A percentile compares a stretch with the other conserved stretches of the same genome.
phyloP scores from a whole-genome alignment of 2,888 invertebrate genomes.

The Lysandra coridon region DNA sequence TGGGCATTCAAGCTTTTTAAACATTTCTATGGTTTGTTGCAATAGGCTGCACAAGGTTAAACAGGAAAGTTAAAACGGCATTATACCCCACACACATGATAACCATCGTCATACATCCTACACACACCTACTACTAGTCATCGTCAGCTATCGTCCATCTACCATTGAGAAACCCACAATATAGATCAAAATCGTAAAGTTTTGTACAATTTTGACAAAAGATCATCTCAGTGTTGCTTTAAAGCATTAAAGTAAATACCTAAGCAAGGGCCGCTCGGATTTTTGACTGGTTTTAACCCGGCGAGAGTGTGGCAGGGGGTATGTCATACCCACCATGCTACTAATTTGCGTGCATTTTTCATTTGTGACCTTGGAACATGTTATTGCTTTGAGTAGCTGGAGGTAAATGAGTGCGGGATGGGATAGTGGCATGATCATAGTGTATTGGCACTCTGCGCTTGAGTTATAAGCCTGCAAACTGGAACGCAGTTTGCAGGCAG shows the following conservation, averaged over 20 bases:
- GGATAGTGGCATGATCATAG: no score
- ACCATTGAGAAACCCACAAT: slow-evolving; percentile 33
- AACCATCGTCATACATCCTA: slow-evolving; percentile 20
- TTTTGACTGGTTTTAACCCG: no score
- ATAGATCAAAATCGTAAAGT: background rate
- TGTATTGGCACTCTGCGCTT: no score
- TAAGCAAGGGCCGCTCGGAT: slow-evolving; percentile 2
- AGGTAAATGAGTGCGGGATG: no score
- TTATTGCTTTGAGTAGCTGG: no score
- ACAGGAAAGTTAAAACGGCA: background rate
- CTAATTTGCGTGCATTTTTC: no score
- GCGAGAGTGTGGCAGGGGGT: no score
- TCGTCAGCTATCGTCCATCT: slow-evolving; percentile 10
- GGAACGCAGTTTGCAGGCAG: no score
- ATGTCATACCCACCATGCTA: no score
- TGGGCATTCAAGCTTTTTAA: no score
- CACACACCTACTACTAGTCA: background rate
- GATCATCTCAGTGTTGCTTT: background rate
- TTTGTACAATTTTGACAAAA: slow-evolving; percentile 12
- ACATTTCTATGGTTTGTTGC: background rate
- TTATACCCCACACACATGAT: slow-evolving; percentile 30
- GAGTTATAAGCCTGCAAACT: no score
- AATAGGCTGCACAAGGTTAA: background rate
- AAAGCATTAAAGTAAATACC: background rate
- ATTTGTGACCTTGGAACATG: no score